phyloP scores from a whole-genome alignment of 2,888 invertebrate species.

The Drosophila yooni region DNA sequence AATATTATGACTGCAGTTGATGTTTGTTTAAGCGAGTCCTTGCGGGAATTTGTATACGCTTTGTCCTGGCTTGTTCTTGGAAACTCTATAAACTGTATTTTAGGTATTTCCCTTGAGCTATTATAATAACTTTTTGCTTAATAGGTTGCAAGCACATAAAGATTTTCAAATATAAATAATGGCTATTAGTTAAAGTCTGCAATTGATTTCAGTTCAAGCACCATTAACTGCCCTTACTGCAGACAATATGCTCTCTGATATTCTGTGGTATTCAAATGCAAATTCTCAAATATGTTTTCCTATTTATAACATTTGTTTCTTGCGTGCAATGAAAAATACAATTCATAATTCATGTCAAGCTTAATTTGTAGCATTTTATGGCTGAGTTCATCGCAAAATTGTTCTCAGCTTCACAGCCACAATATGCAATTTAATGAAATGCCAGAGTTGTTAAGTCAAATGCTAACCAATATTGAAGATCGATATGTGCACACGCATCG shows the following conservation, averaged over 20 bases:
- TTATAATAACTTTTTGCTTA: neutral
- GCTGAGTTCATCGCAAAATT: neutral
- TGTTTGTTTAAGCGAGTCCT: neutral
- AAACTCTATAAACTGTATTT: neutral
- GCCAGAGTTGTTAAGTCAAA: constrained; percentile 52
- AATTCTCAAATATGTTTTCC: neutral
- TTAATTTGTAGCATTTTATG: neutral
- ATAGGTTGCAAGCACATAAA: neutral
- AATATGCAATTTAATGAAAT: constrained; percentile 50
- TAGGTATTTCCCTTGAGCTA: neutral
- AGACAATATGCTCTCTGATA: neutral
- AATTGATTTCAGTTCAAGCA: neutral
- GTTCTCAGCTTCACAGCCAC: constrained; percentile 1
- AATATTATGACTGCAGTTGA: constrained; percentile 21
- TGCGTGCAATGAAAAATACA: neutral
- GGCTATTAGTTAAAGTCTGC: neutral
- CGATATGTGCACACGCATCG: constrained; percentile 29
- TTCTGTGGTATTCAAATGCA: neutral
- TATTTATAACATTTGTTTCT: neutral
- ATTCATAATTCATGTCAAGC: neutral
- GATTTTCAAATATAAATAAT: neutral
- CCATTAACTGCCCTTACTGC: neutral
- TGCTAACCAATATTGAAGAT: constrained; percentile 42
- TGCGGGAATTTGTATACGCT: neutral
- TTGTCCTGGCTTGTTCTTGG: constrained; percentile 1